These are phyloP conservation scores for Merops nubicus DNA, from an alignment of 2,113 vertebrate species.

Conservation along the genomic window DNA sequence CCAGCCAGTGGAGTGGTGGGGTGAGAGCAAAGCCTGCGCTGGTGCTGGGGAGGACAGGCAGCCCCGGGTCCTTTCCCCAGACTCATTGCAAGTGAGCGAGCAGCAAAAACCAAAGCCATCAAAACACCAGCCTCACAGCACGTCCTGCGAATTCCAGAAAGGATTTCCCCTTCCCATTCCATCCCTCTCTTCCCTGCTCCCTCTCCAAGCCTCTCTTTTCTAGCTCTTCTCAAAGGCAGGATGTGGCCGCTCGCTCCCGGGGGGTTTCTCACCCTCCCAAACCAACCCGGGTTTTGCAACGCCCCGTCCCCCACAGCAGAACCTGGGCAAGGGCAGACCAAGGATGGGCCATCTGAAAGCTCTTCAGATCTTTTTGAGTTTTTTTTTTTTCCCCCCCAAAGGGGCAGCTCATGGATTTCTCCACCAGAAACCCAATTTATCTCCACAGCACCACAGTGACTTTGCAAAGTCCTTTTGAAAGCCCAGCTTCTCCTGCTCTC, in stretches of 20 bases:
- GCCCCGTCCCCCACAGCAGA: background rate
- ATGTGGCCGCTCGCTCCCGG: fast-evolving
- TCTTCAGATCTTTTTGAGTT: background rate
- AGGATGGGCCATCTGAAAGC: fast-evolving
- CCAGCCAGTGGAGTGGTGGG: background rate
- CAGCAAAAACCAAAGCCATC: background rate
- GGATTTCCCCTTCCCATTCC: background rate
- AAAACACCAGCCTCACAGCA: background rate
- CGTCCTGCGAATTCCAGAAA: background rate
- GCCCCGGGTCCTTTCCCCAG: background rate
- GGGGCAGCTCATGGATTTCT: background rate
- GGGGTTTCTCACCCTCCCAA: background rate
- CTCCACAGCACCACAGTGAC: background rate
- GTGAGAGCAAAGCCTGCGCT: background rate
- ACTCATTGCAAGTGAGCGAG: background rate
- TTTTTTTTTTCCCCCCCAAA: no score
- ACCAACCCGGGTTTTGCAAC: background rate
- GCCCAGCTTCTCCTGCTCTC: background rate
- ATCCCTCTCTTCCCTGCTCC: background rate
- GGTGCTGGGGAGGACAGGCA: background rate
- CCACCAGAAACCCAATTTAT: background rate
- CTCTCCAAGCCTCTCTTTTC: background rate
- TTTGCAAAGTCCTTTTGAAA: background rate
- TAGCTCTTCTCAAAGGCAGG: background rate
- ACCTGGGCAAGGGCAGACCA: background rate